Conservation (phyloP, 2,113 vertebrate genomes). For the Colinus virginianus region DNA sequence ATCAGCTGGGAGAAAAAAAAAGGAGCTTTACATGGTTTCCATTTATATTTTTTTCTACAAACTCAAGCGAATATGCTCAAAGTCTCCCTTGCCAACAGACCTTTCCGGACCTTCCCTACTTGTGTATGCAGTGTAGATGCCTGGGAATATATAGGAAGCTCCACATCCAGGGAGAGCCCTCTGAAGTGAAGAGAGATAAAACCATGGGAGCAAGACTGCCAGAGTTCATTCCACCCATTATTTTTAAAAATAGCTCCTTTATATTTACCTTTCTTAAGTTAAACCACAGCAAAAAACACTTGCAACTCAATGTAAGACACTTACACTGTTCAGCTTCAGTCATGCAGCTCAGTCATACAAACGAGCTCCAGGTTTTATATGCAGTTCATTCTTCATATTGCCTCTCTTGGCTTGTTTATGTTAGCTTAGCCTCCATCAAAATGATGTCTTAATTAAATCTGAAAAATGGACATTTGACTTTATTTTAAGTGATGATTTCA, state of each 20-base stretch:
- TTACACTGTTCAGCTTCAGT: slow-evolving; percentile 27
- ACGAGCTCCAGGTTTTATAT: slow-evolving; percentile 72
- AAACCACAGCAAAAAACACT: slow-evolving; percentile 61
- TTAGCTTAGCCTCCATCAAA: slow-evolving; percentile 70
- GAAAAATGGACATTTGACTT: slow-evolving; percentile 75
- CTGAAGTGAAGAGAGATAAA: neutral
- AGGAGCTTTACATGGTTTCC: neutral
- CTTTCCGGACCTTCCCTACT: neutral
- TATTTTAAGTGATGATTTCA: slow-evolving; percentile 72
- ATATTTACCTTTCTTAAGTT: slow-evolving; percentile 42
- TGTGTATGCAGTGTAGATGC: accelerated
- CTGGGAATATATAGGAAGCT: neutral
- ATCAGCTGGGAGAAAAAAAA: neutral
- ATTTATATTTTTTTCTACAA: neutral
- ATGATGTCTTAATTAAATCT: slow-evolving; percentile 78
- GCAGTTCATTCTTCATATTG: slow-evolving; percentile 71
- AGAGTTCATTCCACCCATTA: slow-evolving; percentile 19
- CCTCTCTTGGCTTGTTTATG: slow-evolving; percentile 72
- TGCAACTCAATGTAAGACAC: slow-evolving; percentile 26
- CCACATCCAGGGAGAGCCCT: neutral
- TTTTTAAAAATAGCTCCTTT: slow-evolving; percentile 47
- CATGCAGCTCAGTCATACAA: slow-evolving; percentile 53
- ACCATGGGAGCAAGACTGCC: neutral
- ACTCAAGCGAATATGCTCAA: neutral
- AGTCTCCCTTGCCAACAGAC: neutral